Evolutionary conservation across 1,140 invertebrate species (phyloP), one percentile per base, ranked within the genome.

Genomic region (Bilobella aurantiaca): DNA sequence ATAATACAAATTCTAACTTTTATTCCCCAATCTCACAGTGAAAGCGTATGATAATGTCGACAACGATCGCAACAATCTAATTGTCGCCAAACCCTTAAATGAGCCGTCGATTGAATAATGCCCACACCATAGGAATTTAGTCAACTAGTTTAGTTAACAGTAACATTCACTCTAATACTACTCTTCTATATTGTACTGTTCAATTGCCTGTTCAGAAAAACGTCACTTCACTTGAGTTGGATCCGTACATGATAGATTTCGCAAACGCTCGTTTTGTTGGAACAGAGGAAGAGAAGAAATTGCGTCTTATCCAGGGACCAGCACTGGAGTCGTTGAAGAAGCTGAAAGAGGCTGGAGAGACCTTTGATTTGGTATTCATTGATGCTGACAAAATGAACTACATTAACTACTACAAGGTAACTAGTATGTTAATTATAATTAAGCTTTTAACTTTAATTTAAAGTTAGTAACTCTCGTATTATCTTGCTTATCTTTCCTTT

Each of bases 331-430:
- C 70, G 0, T 49, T 72, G 1, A 18, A 34, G 0, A 32, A 59
- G 18, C 30, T 72, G 18, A 67, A 65, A 37, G 16, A 60, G 23
- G 68, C 69, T 46, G 65, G 63, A 2, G 63, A 61, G 46, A 21
- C 49, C 12, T 72, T 69, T 34, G 70, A 72, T 37, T 30, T 70
- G 5, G 42, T 72, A 29, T 72, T 72, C 47, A 65, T 72, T 25
- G 70, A 72, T 61, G 68, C 70, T 28, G 63, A 72, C 31, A 72
- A 72, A 53, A 23, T 16, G 14, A 65, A 59, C 14, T 72, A 72
- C 42, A 5, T 72, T 5, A 62, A 70, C 58, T 72, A 72, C 30
- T 72, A 72, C 66, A 72, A 72, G 58, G 70, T 68, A n/a, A n/a
- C n/a, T n/a, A n/a, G n/a, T n/a, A n/a, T n/a, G n/a, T n/a, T n/a